Conservation (phyloP, 2,113 vertebrate genomes). For the Lamprologus sp. region DNA sequence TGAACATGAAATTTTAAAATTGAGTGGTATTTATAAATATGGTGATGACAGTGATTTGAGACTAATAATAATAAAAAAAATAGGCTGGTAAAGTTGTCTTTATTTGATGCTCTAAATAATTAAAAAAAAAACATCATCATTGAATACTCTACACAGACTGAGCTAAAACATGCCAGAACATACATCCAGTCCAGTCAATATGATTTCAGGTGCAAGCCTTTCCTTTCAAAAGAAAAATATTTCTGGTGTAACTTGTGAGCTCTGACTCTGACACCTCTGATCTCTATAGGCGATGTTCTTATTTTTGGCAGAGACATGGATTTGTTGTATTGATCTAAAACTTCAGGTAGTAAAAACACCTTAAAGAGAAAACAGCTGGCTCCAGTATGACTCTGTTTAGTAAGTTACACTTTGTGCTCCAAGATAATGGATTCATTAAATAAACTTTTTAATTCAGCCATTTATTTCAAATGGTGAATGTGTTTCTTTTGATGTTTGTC, state of each 20-base stretch:
- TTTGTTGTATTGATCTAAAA: background rate
- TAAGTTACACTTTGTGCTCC: background rate
- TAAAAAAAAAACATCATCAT: background rate
- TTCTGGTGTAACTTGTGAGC: background rate
- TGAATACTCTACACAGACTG: background rate
- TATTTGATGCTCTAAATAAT: background rate
- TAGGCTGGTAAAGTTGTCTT: background rate
- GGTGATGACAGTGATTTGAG: background rate
- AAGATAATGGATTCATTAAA: background rate
- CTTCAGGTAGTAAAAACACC: background rate
- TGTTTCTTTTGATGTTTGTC: background rate
- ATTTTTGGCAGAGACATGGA: background rate
- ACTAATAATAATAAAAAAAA: background rate
- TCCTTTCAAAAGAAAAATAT: background rate
- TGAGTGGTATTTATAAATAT: background rate
- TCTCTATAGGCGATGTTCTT: background rate
- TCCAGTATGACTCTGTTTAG: background rate
- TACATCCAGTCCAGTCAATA: background rate
- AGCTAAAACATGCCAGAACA: background rate
- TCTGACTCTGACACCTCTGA: background rate
- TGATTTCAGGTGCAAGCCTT: background rate
- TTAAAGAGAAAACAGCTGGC: background rate
- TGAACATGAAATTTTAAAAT: background rate
- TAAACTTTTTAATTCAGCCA: slow-evolving; percentile 13
- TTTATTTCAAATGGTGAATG: background rate